Evolutionary conservation across 1,140 invertebrate genomes (phyloP).

Genomic region (Zaprionus capensis): DNA sequence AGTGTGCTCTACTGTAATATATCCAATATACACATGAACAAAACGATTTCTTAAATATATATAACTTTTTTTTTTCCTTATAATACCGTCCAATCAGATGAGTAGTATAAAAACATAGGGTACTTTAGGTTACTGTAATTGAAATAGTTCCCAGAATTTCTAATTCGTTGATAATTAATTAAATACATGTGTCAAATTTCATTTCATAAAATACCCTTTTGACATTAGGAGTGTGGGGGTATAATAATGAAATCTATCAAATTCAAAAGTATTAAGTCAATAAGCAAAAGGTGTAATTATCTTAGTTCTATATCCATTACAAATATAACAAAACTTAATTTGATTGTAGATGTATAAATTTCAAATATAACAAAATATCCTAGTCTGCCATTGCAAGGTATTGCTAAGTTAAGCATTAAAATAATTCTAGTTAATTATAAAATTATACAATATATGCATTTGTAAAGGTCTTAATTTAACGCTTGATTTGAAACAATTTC

Average conservation of each 20-base stretch:
- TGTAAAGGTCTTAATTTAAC: neutral
- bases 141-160: neutral
- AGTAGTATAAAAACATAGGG: neutral
- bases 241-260: no score
- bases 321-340: no score
- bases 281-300: neutral
- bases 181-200: neutral
- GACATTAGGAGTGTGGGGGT: neutral
- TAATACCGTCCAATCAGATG: no score
- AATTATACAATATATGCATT: neutral
- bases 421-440: neutral
- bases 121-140: neutral
- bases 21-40: no score
- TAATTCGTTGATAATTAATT: neutral
- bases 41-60: no score
- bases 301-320: rapidly evolving
- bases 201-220: neutral
- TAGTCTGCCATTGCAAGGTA: neutral
- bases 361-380: neutral
- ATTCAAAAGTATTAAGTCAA: no score
- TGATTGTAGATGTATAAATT: no score
- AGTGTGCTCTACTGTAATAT: no score
- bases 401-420: neutral
- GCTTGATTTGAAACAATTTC: neutral
- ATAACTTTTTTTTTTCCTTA: no score